phyloP scores from a whole-genome alignment of 2,113 vertebrate species.

The Callithrix jacchus region DNA sequence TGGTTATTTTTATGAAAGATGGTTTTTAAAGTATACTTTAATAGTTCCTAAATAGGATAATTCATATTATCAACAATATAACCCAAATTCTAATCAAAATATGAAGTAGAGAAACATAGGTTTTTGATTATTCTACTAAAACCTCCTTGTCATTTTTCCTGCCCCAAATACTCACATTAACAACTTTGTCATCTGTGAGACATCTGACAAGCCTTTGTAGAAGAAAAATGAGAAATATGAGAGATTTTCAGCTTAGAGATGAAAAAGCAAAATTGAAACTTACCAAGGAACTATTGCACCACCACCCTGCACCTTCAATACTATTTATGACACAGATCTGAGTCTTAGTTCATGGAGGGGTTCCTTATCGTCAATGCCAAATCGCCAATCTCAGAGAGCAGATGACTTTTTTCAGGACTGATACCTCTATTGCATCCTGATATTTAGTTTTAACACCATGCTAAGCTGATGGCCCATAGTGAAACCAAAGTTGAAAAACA shows the following conservation, averaged over 20 bases:
- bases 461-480: background rate
- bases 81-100: background rate
- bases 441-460: background rate
- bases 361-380: background rate
- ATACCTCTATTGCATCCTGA: background rate
- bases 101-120: background rate
- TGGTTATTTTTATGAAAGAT: background rate
- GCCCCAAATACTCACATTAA: background rate
- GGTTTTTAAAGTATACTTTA: background rate
- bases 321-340: background rate
- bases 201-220: background rate
- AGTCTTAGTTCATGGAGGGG: background rate
- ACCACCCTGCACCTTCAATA: background rate
- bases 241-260: background rate
- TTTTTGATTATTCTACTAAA: background rate
- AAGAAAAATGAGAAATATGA: background rate
- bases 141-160: background rate
- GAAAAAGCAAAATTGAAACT: background rate
- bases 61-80: background rate
- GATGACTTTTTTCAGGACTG: background rate
- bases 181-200: background rate
- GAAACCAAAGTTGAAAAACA: constrained; percentile 14
- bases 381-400: background rate
- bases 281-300: background rate
- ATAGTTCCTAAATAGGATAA: background rate